phyloP scores from a whole-genome alignment of 2,888 invertebrate species.

The Halictus ligatus region DNA sequence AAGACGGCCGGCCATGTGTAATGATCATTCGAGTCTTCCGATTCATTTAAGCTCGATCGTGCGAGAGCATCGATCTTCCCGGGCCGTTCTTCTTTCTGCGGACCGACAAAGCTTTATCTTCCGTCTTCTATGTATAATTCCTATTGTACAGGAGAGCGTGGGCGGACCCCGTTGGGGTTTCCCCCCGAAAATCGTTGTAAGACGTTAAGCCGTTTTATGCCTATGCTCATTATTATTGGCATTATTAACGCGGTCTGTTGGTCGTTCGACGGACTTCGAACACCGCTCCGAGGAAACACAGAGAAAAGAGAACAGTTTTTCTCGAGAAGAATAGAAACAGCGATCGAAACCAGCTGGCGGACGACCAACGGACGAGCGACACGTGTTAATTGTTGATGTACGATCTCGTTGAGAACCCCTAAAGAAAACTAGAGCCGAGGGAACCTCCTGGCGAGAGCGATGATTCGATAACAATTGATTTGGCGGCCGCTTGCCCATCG shows the following conservation, averaged over 20 bases:
- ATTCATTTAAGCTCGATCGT: constrained; percentile 1
- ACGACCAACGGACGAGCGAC: constrained; percentile 47
- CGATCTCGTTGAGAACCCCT: constrained; percentile 65
- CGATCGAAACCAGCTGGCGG: not conserved
- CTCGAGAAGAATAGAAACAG: not conserved
- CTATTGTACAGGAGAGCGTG: constrained; percentile 66
- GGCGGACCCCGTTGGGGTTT: not conserved
- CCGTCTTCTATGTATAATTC: constrained; percentile 69
- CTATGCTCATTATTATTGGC: constrained; percentile 64
- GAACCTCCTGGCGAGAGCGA: constrained; percentile 12
- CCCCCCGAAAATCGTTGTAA: constrained; percentile 53
- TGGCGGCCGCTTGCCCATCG: constrained; percentile 30
- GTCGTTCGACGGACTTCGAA: constrained; percentile 26
- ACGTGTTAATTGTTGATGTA: constrained; percentile 73
- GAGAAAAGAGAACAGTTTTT: not conserved
- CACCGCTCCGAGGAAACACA: no score
- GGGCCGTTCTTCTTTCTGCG: constrained; percentile 29
- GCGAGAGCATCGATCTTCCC: constrained; percentile 48
- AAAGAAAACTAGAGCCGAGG: constrained; percentile 34
- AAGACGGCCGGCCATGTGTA: not conserved
- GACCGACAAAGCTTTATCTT: constrained; percentile 63
- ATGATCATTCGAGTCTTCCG: not conserved
- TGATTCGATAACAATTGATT: constrained; percentile 17
- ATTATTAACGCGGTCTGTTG: constrained; percentile 54
- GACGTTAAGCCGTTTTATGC: constrained; percentile 64